Evolutionary conservation across 1,140 invertebrate genomes (phyloP), one percentile per base, ranked within the genome.

Genomic region (Polypedilum vanderplanki): DNA sequence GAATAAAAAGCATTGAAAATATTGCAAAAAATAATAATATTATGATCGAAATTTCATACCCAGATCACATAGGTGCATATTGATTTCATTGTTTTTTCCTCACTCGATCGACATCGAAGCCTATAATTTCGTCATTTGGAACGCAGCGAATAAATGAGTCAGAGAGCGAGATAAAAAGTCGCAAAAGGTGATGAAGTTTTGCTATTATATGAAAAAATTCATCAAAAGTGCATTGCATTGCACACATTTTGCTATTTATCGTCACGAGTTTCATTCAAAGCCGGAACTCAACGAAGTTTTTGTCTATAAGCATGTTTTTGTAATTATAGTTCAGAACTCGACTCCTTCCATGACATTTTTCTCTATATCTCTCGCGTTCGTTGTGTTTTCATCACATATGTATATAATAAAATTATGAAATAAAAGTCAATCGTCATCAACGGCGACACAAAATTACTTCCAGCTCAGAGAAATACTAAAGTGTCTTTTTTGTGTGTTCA

Each of bases 161-260:
- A n/a, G 24, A 33, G 24, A 33, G 24, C 2, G 24, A 5, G 1
- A 33, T 33, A 33, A 70, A 70, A 70, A 70, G 65, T 20, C 65
- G 65, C 18, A 70, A 70, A 57, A 70, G 65, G 65, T 70, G 65
- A 70, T 70, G 65, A 18, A 70, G 46, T 57, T 57, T 57, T n/a
- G 15, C 15, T 57, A 57, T 46, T 10, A 15, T 46, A 10, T 46
- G 41, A 46, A 46, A 46, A 10, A 46, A 46, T 8, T 15, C 9
- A 46, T 46, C n/a, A n/a, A n/a, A n/a, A n/a, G n/a, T n/a, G n/a
- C n/a, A n/a, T 33, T 33, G 24, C 24, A 33, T 5, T 33, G 24
- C 24, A 33, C 24, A 33, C 24, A 33, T 33, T 57, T 57, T 57
- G 12, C 12, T 57, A 57, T 57, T 57, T 57, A 57, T 57, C n/a